Conservation (phyloP, 2,888 invertebrate genomes). For the Mesorhabditis belari region DNA sequence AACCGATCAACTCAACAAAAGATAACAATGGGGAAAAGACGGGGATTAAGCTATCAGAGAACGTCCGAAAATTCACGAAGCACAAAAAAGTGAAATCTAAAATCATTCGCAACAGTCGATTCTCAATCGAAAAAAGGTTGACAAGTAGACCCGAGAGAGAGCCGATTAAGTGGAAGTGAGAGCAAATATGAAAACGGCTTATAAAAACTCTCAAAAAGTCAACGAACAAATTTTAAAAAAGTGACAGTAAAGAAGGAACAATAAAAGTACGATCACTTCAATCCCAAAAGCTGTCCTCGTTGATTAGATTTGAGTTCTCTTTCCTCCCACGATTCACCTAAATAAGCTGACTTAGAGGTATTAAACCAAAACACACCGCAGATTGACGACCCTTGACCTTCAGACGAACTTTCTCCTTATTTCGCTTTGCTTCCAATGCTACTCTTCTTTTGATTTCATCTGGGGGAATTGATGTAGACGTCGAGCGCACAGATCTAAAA, state of each 20-base stretch:
- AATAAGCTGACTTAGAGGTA: too few species aligned
- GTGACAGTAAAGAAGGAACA: neutral
- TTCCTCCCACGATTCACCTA: slow-evolving; percentile 35
- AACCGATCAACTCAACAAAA: too few species aligned
- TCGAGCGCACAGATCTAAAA: slow-evolving; percentile 18
- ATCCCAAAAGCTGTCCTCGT: slow-evolving; percentile 49
- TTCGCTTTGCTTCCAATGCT: slow-evolving; percentile 30
- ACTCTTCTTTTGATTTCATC: slow-evolving; percentile 44
- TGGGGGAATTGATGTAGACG: slow-evolving; percentile 36
- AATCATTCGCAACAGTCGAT: too few species aligned
- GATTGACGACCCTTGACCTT: slow-evolving; percentile 48
- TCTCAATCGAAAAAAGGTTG: neutral
- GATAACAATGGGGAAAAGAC: too few species aligned
- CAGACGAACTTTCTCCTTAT: slow-evolving; percentile 43
- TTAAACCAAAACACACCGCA: slow-evolving; percentile 31
- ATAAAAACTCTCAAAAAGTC: neutral
- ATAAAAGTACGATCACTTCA: slow-evolving; percentile 1
- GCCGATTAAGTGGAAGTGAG: neutral
- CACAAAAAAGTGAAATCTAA: too few species aligned
- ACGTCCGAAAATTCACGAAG: too few species aligned
- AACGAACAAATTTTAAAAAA: neutral
- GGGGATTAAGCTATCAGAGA: too few species aligned
- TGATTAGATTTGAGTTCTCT: slow-evolving; percentile 43
- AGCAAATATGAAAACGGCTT: neutral
- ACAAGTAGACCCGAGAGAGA: neutral